Conservation (phyloP, 2,113 vertebrate genomes). For the Xenus cinereus region DNA sequence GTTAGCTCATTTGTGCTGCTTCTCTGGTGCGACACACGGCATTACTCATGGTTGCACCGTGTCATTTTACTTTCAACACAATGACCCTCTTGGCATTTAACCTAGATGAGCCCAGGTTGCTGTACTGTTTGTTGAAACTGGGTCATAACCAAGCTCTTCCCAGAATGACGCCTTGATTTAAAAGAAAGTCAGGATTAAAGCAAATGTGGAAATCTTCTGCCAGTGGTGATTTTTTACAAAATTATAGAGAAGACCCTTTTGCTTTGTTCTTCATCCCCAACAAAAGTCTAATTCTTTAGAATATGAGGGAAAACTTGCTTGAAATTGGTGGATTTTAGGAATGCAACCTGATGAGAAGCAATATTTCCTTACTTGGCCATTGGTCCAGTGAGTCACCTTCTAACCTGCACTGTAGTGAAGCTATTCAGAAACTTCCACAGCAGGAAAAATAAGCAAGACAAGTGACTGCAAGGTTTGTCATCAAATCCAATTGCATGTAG, state of each 20-base stretch:
- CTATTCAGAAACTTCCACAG: slow-evolving; percentile 31
- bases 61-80: slow-evolving; percentile 37
- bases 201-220: slow-evolving; percentile 15
- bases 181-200: slow-evolving; percentile 34
- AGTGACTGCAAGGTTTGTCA: neutral
- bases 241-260: neutral
- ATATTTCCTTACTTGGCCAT: slow-evolving; percentile 13
- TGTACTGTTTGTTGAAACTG: slow-evolving; percentile 17
- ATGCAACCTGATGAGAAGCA: slow-evolving; percentile 36
- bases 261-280: neutral
- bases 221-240: neutral
- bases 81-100: slow-evolving; percentile 17
- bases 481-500: neutral
- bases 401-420: neutral
- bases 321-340: slow-evolving; percentile 65
- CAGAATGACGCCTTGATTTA: neutral
- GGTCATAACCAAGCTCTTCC: slow-evolving; percentile 17
- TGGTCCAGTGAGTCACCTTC: slow-evolving; percentile 14
- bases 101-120: neutral
- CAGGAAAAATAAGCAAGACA: slow-evolving; percentile 52
- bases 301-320: neutral
- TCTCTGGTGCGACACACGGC: neutral
- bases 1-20: neutral
- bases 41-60: neutral
- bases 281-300: slow-evolving; percentile 30